Evolutionary conservation across 2,888 invertebrate genomes (phyloP), one percentile per base, ranked within the genome.

Genomic region (Lymantria dispar): DNA sequence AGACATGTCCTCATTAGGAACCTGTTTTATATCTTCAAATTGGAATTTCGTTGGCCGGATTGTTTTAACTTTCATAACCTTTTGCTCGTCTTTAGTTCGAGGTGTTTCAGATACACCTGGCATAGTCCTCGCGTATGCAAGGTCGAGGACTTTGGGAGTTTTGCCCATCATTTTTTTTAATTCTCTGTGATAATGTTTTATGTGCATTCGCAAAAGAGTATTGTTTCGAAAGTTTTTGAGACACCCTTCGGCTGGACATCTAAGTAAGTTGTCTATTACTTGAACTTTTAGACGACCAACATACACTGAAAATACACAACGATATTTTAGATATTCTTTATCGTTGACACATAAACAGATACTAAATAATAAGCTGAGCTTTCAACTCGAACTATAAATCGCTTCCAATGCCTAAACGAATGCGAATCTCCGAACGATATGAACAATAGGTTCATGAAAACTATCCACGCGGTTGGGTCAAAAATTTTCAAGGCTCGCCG

Each of bases 171-270:
- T 77, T 54, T 95, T 94, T 1, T 94, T 93, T 52, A 96, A 92
- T 60, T 97, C 96, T 1, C 95, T 94, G 83, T 98, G 98, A 81
- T 98, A 98, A 80, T 98, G 98, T 74, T 98, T 98, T 40, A 98
- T 95, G 78, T 98, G 98, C 94, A 98, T 98, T 86, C 96, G 95
- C 8, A 98, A 88, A 45, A 98, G 93, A 58, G 96, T 97, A 75
- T 98, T 97, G 76, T 98, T 98, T 7, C 98, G 93, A 78, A 98
- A 98, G 66, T 95, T 96, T 83, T 98, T 98, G 46, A 93, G 94
- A 76, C 98, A 98, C 0, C 95, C 95, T 56, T 95, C 95, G 44
- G 96, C 95, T 0, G 97, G 97, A 75, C 97, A 97, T 33, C 93
- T 92, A 14, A 94, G 90, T 0, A 94, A 76, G 58, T 92, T 95